Evolutionary conservation across 2,888 invertebrate species (phyloP).

Genomic region (Myopa tessellatipennis): DNA sequence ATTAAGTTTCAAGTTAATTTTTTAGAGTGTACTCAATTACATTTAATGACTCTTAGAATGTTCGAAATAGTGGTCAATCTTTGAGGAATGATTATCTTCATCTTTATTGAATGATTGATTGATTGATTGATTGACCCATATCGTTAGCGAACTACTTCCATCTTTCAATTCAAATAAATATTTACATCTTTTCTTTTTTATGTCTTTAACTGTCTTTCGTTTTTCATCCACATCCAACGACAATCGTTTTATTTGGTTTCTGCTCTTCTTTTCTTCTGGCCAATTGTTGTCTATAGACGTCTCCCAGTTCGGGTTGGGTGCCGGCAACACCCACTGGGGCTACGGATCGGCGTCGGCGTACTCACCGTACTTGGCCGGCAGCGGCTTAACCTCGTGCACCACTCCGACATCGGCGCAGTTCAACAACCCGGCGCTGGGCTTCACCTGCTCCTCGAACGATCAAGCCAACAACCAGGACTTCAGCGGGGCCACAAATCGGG

Average conservation of each 20-base stretch:
- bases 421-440: slow-evolving; percentile 80
- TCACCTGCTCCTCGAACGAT: slow-evolving; percentile 77
- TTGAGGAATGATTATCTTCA: too few relatives aligned
- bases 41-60: too few relatives aligned
- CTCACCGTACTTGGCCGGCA: slow-evolving; percentile 82
- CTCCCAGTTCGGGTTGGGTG: slow-evolving; percentile 86
- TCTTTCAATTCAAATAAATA: not conserved
- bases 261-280: slow-evolving; percentile 40
- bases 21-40: not conserved
- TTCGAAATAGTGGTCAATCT: too few relatives aligned
- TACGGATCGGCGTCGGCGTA: slow-evolving; percentile 88
- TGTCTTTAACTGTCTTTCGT: too few relatives aligned
- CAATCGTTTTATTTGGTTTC: slow-evolving; percentile 34
- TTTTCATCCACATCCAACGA: slow-evolving; percentile 37
- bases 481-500: slow-evolving; percentile 72
- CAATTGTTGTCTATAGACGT: slow-evolving; percentile 73
- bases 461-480: slow-evolving; percentile 73
- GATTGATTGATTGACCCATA: not conserved
- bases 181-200: too few relatives aligned
- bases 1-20: not conserved
- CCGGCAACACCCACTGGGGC: slow-evolving; percentile 89
- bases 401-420: slow-evolving; percentile 79
- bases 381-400: slow-evolving; percentile 79
- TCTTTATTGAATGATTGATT: too few relatives aligned
- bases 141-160: not conserved